A percentile compares a stretch with the other conserved stretches of the same genome.
phyloP scores from a whole-genome alignment of 2,113 vertebrate species.

The Xiphorhynchus elegans region DNA sequence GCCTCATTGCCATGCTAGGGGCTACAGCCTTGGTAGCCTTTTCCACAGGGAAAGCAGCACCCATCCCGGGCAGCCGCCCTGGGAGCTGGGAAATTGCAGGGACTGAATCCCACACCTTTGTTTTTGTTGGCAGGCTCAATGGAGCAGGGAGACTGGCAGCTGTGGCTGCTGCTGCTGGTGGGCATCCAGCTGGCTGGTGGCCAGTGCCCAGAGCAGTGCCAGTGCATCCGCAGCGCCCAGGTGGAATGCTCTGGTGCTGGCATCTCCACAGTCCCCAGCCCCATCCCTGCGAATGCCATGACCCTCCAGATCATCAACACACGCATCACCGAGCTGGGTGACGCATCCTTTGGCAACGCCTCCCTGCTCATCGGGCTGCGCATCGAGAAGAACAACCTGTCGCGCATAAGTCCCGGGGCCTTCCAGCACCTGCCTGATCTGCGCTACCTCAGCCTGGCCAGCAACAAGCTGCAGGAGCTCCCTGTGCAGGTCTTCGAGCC shows the following conservation, averaged over 20 bases:
- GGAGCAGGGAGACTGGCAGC: slow-evolving; percentile 30
- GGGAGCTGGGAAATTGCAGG: neutral
- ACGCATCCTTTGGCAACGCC: slow-evolving; percentile 69
- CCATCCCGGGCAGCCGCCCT: neutral
- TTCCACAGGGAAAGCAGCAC: neutral
- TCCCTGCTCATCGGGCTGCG: slow-evolving; percentile 76
- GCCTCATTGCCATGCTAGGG: rapidly evolving
- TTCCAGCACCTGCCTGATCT: slow-evolving; percentile 73
- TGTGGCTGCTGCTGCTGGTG: slow-evolving; percentile 48
- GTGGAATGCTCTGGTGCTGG: slow-evolving; percentile 71
- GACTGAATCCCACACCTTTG: neutral
- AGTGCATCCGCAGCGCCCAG: slow-evolving; percentile 68
- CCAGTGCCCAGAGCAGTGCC: slow-evolving; percentile 76
- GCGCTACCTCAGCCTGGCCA: slow-evolving; percentile 80
- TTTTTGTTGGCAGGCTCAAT: slow-evolving; percentile 62
- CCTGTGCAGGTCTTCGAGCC: slow-evolving; percentile 77
- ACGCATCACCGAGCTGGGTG: slow-evolving; percentile 46
- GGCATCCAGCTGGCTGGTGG: slow-evolving; percentile 35
- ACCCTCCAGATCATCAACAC: slow-evolving; percentile 81
- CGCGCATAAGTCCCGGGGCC: slow-evolving; percentile 59
- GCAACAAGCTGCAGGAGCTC: slow-evolving; percentile 76
- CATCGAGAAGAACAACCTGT: slow-evolving; percentile 78
- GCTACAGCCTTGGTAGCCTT: rapidly evolving
- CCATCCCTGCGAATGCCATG: slow-evolving; percentile 73
- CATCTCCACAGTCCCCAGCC: slow-evolving; percentile 66